These are phyloP conservation scores for Hipposideros larvatus DNA, from an alignment of 2,797 vertebrate species.

Conservation along the genomic window DNA sequence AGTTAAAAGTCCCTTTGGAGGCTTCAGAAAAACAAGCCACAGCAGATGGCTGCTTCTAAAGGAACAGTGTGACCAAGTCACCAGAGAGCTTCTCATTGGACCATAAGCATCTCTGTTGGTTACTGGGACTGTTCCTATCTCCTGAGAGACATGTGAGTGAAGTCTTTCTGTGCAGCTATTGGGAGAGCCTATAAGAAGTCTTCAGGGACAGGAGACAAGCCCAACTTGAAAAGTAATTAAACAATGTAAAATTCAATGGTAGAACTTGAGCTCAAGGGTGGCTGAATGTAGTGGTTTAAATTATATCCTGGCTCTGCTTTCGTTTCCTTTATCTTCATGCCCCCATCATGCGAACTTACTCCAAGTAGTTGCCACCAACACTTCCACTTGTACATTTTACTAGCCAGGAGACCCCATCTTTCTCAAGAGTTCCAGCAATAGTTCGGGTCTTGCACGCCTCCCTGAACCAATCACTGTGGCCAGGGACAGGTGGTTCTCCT, in stretches of 20 bases:
- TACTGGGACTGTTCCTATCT: background rate
- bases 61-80: background rate
- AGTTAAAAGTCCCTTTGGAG: background rate
- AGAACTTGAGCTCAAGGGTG: background rate
- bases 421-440: background rate
- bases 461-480: background rate
- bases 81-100: background rate
- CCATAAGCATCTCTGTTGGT: background rate
- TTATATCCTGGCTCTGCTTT: background rate
- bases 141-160: background rate
- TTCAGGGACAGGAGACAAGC: background rate
- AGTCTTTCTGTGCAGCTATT: background rate
- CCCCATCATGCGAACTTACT: background rate
- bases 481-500: background rate
- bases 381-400: background rate
- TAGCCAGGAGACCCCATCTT: background rate
- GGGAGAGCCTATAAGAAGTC: background rate
- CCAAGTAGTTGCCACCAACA: background rate
- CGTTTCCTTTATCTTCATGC: background rate
- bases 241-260: background rate
- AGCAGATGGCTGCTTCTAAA: background rate
- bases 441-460: background rate
- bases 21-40: background rate
- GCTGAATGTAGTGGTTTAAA: background rate
- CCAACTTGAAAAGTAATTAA: background rate